These are phyloP conservation scores for Pheucticus melanocephalus DNA, from an alignment of 2,113 vertebrate species.

Conservation along the genomic window DNA sequence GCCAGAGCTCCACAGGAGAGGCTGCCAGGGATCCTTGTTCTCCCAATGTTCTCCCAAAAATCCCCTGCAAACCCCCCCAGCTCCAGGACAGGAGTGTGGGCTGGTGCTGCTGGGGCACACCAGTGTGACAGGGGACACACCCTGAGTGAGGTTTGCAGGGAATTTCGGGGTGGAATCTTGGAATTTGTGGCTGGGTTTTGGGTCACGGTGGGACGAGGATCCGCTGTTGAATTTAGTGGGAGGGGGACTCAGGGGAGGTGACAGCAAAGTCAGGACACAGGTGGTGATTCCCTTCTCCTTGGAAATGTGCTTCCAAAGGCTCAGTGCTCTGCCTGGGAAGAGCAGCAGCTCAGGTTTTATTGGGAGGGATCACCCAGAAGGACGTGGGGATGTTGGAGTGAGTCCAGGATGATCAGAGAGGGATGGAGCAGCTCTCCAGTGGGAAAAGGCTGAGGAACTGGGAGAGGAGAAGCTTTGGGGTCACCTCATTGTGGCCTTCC, in stretches of 20 bases:
- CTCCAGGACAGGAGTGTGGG: fast-evolving
- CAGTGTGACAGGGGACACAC: fast-evolving
- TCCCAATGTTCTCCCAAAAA: neutral
- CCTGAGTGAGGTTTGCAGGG: neutral
- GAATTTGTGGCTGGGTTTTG: neutral
- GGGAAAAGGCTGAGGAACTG: neutral
- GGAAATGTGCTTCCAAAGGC: neutral
- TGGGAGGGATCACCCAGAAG: neutral
- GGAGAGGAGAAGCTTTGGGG: neutral
- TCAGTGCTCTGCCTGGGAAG: neutral
- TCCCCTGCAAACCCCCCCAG: neutral
- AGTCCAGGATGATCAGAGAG: neutral
- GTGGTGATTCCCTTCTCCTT: fast-evolving
- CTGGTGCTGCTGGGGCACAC: fast-evolving
- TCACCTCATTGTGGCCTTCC: fast-evolving
- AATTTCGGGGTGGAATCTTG: neutral
- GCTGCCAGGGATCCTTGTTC: neutral
- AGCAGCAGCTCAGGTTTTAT: neutral
- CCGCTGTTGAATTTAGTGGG: fast-evolving
- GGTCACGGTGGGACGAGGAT: neutral
- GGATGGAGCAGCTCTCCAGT: neutral
- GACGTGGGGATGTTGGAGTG: fast-evolving
- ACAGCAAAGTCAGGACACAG: fast-evolving
- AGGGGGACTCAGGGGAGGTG: neutral
- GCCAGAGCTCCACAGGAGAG: neutral